Evolutionary conservation across 2,113 vertebrate species (phyloP).

Genomic region (Mormoops blainvillei): DNA sequence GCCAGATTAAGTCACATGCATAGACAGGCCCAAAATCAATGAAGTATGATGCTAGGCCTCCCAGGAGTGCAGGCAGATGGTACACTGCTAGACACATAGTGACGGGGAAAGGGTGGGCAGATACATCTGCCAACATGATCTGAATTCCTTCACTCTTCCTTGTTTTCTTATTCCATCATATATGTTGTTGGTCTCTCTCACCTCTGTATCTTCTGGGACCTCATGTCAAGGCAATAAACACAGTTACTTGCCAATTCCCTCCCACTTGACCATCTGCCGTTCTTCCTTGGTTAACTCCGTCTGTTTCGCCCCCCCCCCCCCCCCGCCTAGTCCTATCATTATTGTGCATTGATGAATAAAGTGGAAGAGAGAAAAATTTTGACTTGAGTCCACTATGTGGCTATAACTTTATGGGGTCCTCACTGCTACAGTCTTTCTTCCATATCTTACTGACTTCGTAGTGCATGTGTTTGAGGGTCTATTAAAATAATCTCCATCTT

Average conservation of each 20-base stretch:
- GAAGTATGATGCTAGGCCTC: rapidly evolving
- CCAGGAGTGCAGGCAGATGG: background rate
- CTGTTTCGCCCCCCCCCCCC: rapidly evolving
- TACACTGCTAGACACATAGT: rapidly evolving
- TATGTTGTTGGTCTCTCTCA: rapidly evolving
- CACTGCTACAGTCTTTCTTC: background rate
- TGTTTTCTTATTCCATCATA: background rate
- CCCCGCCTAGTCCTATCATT: too few relatives aligned
- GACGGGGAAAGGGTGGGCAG: background rate
- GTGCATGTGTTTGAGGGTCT: too few relatives aligned
- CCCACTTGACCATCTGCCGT: background rate
- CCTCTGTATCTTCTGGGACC: background rate
- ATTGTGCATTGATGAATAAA: background rate
- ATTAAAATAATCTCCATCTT: background rate
- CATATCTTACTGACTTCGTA: background rate
- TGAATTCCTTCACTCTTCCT: too few relatives aligned
- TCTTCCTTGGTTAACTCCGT: background rate
- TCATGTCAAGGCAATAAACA: background rate
- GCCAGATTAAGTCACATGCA: background rate
- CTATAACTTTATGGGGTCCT: background rate
- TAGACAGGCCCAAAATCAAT: background rate
- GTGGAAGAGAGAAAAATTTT: background rate
- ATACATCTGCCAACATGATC: background rate
- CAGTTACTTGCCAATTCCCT: background rate
- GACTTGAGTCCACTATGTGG: background rate